A percentile compares a stretch with the other conserved stretches of the same genome.
These are phyloP conservation scores for Ostrea edulis DNA, from an alignment of 1,140 invertebrate genomes.

Conservation along the genomic window DNA sequence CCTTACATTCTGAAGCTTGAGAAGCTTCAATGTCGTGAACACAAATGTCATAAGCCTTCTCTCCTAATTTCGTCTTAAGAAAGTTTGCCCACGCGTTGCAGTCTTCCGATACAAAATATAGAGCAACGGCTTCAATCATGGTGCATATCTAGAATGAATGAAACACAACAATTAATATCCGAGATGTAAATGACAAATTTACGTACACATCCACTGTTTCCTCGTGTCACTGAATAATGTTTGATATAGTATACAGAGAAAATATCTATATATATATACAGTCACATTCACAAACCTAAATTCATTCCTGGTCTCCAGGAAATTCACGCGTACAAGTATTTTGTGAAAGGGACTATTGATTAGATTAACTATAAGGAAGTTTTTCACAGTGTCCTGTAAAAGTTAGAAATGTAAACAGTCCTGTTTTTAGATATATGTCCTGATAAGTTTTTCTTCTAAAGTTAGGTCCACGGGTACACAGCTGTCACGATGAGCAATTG, in stretches of 20 bases:
- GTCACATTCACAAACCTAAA: not conserved
- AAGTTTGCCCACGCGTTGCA: constrained; percentile 33
- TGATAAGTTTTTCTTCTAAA: no score
- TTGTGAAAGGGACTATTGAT: constrained; percentile 1
- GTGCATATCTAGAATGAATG: constrained; percentile 25
- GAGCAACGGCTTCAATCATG: constrained; percentile 8
- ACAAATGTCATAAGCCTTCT: constrained; percentile 23
- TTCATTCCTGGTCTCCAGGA: constrained; percentile 22
- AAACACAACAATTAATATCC: constrained; percentile 4
- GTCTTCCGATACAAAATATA: constrained; percentile 19
- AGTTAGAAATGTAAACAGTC: no score
- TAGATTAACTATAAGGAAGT: constrained; percentile 13
- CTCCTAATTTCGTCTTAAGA: constrained; percentile 39
- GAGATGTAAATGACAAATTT: not conserved
- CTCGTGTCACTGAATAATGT: not conserved
- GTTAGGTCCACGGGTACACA: no score
- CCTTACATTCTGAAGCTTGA: not conserved
- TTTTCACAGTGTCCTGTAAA: not conserved
- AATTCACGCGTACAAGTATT: not conserved
- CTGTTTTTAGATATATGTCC: no score
- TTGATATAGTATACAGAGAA: not conserved
- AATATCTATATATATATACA: not conserved
- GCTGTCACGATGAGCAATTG: no score
- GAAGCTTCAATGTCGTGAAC: not conserved
- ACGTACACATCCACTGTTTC: not conserved